Percentiles rank a stretch among this genome's conserved stretches.
phyloP scores from a whole-genome alignment of 2,113 vertebrate species.

The Prunella himalayana region DNA sequence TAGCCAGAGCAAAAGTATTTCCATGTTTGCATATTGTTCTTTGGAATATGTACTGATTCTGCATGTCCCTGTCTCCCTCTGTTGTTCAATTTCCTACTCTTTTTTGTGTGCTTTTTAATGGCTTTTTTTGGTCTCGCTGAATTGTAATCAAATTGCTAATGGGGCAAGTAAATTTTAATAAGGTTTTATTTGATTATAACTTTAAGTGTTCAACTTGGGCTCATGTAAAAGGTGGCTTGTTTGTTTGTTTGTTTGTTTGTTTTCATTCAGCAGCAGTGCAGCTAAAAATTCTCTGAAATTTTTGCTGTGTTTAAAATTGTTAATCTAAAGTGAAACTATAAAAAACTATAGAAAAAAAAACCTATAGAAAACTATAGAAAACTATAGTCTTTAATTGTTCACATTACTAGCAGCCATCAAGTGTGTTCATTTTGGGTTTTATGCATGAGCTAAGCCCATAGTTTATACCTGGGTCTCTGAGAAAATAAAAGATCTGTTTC shows the following conservation, averaged over 20 bases:
- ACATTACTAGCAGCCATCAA: background rate
- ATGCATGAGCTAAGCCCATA: background rate
- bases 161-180: constrained; percentile 58
- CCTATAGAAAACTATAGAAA: no score
- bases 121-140: background rate
- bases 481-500: background rate
- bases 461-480: background rate
- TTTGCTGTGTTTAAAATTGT: background rate
- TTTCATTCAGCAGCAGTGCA: background rate
- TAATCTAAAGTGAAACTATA: background rate
- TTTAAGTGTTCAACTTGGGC: constrained; percentile 33
- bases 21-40: background rate
- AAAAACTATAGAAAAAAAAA: no score
- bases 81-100: constrained; percentile 18
- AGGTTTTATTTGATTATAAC: constrained; percentile 58
- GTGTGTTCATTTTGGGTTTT: background rate
- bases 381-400: background rate
- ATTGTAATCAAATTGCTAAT: constrained; percentile 9
- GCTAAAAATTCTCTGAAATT: constrained; percentile 12
- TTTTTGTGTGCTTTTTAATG: constrained; percentile 23
- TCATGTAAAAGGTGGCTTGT: background rate
- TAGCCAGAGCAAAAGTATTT: constrained; percentile 46
- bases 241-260: background rate
- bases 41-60: background rate
- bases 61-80: constrained; percentile 57